Conservation (phyloP, 1,140 invertebrate genomes). For the Calephelis virginiensis region DNA sequence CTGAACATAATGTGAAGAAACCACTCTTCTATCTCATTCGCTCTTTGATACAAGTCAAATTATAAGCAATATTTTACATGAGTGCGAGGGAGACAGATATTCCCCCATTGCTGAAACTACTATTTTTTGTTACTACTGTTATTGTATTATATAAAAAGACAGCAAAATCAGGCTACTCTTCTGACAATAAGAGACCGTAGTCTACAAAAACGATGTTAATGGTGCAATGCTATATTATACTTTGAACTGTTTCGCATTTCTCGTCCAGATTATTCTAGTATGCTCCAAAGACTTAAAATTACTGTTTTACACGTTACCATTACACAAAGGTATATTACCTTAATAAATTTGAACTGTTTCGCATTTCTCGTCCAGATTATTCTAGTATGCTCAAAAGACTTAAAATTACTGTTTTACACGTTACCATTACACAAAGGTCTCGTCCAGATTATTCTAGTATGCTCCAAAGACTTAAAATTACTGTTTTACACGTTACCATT, state of each 20-base stretch:
- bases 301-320: background rate
- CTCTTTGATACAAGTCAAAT: too few relatives aligned
- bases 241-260: background rate
- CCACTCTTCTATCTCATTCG: too few relatives aligned
- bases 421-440: background rate
- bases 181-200: too few relatives aligned
- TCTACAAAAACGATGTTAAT: background rate
- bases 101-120: too few relatives aligned
- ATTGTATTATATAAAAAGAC: too few relatives aligned
- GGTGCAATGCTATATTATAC: background rate
- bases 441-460: background rate
- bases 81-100: too few relatives aligned
- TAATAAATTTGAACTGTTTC: background rate
- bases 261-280: background rate
- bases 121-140: too few relatives aligned
- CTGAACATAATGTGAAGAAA: too few relatives aligned
- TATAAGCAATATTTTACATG: too few relatives aligned
- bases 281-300: background rate
- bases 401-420: background rate
- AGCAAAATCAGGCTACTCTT: too few relatives aligned
- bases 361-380: background rate
- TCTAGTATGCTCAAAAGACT: background rate
- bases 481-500: background rate
- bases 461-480: constrained; percentile 1
- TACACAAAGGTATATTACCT: too few relatives aligned